A percentile compares a stretch with the other conserved stretches of the same genome.
phyloP scores from a whole-genome alignment of 2,113 vertebrate species.

The Phrynosoma blainvillii region DNA sequence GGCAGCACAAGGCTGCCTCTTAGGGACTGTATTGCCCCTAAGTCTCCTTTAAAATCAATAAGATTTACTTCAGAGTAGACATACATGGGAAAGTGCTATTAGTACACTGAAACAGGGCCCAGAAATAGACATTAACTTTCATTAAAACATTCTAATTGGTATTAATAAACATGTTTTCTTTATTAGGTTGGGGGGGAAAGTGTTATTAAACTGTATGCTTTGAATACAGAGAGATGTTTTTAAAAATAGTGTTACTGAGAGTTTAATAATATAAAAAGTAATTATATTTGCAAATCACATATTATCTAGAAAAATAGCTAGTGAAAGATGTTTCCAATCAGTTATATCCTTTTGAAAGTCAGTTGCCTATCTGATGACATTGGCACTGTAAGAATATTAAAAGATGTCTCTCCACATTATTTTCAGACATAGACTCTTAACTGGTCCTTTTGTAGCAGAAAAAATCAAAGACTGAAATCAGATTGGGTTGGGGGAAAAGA shows the following conservation, averaged over 20 bases:
- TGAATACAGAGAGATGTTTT: constrained; percentile 11
- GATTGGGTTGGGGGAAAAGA: not conserved
- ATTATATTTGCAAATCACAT: constrained; percentile 28
- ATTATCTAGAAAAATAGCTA: not conserved
- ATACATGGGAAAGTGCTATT: not conserved
- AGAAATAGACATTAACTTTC: constrained; percentile 31
- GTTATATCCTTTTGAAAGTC: constrained; percentile 26
- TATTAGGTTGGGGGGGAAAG: constrained; percentile 2
- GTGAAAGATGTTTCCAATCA: not conserved
- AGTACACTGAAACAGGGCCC: not conserved
- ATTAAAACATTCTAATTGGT: constrained; percentile 11
- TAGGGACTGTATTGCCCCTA: no score
- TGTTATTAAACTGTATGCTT: not conserved
- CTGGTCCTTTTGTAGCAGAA: not conserved
- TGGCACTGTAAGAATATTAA: constrained; percentile 23
- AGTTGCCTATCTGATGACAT: not conserved
- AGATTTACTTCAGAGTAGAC: not conserved
- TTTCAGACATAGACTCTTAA: constrained; percentile 8
- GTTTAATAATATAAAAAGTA: constrained; percentile 5
- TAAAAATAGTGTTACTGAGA: not conserved
- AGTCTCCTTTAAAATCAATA: not conserved
- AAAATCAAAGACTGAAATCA: constrained; percentile 24
- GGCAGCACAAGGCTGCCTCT: no score
- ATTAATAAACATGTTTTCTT: constrained; percentile 12
- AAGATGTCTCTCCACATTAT: constrained; percentile 9